A percentile compares a stretch with the other conserved stretches of the same genome.
These are phyloP conservation scores for Paracentrotus lividus DNA, from an alignment of 53 echinoderm and acorn worm species.

Conservation along the genomic window DNA sequence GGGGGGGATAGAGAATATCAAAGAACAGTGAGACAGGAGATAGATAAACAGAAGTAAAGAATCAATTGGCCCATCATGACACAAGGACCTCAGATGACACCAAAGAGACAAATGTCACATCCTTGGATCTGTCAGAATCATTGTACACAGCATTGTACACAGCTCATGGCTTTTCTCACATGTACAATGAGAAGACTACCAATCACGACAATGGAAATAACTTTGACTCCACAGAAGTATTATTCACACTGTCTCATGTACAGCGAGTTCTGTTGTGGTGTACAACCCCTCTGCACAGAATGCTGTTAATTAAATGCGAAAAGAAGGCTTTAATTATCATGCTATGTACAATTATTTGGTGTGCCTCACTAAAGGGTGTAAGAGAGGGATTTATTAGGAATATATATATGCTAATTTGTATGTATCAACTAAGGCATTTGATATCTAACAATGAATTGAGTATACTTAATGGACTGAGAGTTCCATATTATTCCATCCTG, in stretches of 20 bases:
- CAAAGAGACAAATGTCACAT: not conserved
- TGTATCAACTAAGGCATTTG: too few species aligned
- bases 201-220: conserved; percentile 3
- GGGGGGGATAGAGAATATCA: not conserved
- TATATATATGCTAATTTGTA: too few species aligned
- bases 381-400: too few species aligned
- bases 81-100: conserved; percentile 16
- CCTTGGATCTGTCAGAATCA: not conserved
- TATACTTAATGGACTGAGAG: too few species aligned
- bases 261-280: not conserved
- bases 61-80: conserved; percentile 31
- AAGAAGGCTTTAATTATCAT: too few species aligned
- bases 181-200: not conserved
- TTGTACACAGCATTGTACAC: not conserved
- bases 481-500: too few species aligned
- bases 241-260: not conserved
- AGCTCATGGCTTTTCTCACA: not conserved
- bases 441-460: too few species aligned
- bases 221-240: not conserved
- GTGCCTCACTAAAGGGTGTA: too few species aligned
- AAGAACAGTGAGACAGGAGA: not conserved
- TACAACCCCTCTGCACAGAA: not conserved
- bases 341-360: too few species aligned
- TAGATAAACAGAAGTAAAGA: not conserved
- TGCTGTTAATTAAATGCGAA: too few species aligned